Evolutionary conservation across 1,140 invertebrate genomes (phyloP), one percentile per base, ranked within the genome.

Genomic region (Heliothis subflexa): DNA sequence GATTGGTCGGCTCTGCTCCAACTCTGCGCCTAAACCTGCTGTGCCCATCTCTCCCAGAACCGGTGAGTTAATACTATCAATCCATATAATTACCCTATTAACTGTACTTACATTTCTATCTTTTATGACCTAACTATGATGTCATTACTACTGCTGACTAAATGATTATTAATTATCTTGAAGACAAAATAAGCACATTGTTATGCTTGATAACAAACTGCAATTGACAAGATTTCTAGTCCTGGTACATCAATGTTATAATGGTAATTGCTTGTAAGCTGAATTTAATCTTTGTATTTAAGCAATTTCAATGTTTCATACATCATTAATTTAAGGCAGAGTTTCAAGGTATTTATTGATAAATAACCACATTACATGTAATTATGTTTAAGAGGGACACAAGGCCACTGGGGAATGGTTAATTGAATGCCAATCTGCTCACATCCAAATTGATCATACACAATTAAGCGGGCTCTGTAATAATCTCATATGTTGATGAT

Each of bases 1-100:
- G 88, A 96, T 96, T 85, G 95, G 95, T 61, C 88, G 96, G 66
- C 92, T 95, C 49, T 96, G 96, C 81, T 95, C 95, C 66, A 93
- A 95, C 59, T 87, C 93, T 78, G 92, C 95, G 61, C 96, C 95
- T 16, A 96, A 96, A 88, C 96, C 96, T 77, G 94, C 95, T 12
- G 85, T 96, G 18, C 95, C 96, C 13, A 91, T 95, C 25, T 95
- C 96, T 73, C 95, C 96, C 16, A 93, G 95, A 83, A 91, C 89
- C 88, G 95, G 95, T 95, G 81, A 95, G 95, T 76, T 75, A 75
- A 66, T 28, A 18, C 40, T 55, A 40, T 55, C n/a, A 72, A 16
- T 52, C 25, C 47, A 40, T 55, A 70, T 11, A 61, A 10, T 40
- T 57, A 16, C 59, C 10, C 33, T 72, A 72, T 16, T 45, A 45